Base-by-base conservation (phyloP, 2,888 invertebrate species). In the Elegia similella region DNA sequence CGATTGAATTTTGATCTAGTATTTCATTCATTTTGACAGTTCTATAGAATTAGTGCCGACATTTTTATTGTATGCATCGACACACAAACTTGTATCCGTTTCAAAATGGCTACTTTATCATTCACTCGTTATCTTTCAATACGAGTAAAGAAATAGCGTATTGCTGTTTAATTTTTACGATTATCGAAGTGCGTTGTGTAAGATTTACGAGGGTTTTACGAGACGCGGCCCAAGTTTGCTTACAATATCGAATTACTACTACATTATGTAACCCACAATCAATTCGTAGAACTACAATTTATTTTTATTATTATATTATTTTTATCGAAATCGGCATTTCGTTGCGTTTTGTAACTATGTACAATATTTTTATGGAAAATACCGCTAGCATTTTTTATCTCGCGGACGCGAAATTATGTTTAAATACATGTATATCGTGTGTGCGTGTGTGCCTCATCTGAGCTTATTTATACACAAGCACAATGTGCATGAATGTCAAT, bases 181-280 rank as follows among this genome's bases (percentile, higher is more conserved):
- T 50, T 17, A 50, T 50, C 32, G 50, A 50, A 50, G 34, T 34
- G 16, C 16, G 50, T 50, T 50, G 17, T 15, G 38, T 62, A 56
- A 50, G 38, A 50, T 50, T 50, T 50, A 50, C 17, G 34, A 50
- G 15, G 48, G 15, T 50, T 50, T 50, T 50, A 50, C 50, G 50
- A 50, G 50, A 50, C 6, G 34, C 34, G 32, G 50, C 50, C 16
- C 47, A 43, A 62, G 34, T 30, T 59, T 62, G 69, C 38, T 62
- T 58, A 47, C 46, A 38, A 48, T 50, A 48, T 48, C 48, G 42
- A 48, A 48, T 42, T 56, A 47, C 42, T 42, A 48, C 29, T 42
- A 42, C 47, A 38, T 29, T 56, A 50, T 34, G 34, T 17, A 50
- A 50, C 50, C 10, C 15, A 30, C 48, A 50, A 50, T 54, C 29